phyloP scores from a whole-genome alignment of 2,888 invertebrate species.

The Nasonia oneida region DNA sequence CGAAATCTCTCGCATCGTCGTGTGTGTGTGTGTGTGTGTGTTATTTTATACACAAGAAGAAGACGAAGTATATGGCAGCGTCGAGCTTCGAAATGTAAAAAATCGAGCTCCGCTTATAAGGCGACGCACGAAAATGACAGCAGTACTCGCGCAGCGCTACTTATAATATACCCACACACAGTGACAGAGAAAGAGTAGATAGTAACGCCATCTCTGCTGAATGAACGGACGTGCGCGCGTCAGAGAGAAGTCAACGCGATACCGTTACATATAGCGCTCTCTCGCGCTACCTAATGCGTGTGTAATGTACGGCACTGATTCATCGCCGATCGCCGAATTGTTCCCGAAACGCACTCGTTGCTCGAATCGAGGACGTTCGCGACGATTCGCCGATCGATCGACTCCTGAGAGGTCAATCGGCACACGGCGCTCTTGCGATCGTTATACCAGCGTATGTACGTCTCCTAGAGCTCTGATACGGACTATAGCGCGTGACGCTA shows the following conservation, averaged over 20 bases:
- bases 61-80: not conserved
- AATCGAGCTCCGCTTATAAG: not conserved
- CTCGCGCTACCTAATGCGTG: not conserved
- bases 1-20: not conserved
- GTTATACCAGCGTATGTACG: not conserved
- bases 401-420: not conserved
- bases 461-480: not conserved
- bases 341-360: not conserved
- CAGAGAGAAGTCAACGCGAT: conserved; percentile 30
- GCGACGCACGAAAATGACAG: too few relatives aligned
- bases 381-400: not conserved
- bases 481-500: not conserved
- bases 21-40: not conserved
- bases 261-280: conserved; percentile 48
- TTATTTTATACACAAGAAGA: not conserved
- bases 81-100: not conserved
- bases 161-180: not conserved
- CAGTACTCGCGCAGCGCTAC: not conserved
- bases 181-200: not conserved
- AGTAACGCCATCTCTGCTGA: conserved; percentile 58
- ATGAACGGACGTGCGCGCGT: conserved; percentile 52
- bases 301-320: not conserved
- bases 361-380: not conserved
- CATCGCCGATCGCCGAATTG: not conserved
- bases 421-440: too few relatives aligned